Evolutionary conservation across 2,797 vertebrate species (phyloP).

Genomic region (Galago senegalensis): DNA sequence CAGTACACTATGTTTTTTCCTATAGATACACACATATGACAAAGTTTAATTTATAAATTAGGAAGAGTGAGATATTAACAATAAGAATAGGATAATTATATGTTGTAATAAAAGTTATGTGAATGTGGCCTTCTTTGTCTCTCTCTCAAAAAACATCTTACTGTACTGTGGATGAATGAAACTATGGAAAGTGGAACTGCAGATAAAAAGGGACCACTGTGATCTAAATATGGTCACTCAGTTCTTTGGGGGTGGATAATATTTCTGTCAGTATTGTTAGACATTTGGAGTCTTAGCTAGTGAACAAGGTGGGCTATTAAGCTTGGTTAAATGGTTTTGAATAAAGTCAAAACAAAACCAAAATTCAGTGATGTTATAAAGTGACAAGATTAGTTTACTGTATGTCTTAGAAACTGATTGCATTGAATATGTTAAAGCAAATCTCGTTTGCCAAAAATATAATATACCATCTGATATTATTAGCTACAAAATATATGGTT

Average conservation of each 20-base stretch:
- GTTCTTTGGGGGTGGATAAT: neutral
- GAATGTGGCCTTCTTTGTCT: neutral
- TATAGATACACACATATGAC: neutral
- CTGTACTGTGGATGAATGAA: neutral
- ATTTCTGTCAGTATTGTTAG: neutral
- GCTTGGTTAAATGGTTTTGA: neutral
- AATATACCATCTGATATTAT: neutral
- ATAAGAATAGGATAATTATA: neutral
- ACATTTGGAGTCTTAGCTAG: neutral
- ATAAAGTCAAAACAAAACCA: conserved; percentile 35
- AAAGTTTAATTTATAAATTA: neutral
- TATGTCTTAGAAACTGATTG: neutral
- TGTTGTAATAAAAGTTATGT: neutral
- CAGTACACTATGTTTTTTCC: neutral
- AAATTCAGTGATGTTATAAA: neutral
- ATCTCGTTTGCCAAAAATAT: conserved; percentile 1
- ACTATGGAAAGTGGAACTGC: neutral
- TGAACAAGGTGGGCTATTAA: neutral
- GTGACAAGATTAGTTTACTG: neutral
- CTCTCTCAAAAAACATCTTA: neutral
- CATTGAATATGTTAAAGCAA: neutral
- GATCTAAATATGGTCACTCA: neutral
- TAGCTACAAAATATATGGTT: conserved; percentile 33
- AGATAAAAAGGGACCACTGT: neutral
- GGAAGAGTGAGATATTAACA: neutral